Percentiles rank a stretch among this genome's conserved stretches.
Evolutionary conservation across 2,113 vertebrate genomes (phyloP).

Genomic region (Lonchura striata): DNA sequence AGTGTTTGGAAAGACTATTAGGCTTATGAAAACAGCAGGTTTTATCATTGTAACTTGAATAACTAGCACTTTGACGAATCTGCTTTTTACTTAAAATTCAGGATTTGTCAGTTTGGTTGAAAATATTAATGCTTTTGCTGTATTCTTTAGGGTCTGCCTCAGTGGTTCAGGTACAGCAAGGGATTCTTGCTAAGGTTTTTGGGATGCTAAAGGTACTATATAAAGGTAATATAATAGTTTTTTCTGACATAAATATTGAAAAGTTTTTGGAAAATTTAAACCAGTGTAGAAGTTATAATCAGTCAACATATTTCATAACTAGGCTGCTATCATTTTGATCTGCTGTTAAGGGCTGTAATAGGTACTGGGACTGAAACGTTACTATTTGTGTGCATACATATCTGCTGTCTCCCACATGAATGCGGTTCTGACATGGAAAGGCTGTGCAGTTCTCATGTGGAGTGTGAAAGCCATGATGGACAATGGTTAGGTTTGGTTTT

Average conservation of each 20-base stretch:
- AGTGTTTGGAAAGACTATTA: background rate
- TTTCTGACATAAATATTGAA: background rate
- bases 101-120: background rate
- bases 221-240: background rate
- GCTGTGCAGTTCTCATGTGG: background rate
- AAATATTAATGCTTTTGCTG: background rate
- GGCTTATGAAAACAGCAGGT: background rate
- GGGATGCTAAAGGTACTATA: background rate
- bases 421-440: background rate
- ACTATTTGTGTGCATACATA: background rate
- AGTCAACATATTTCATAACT: background rate
- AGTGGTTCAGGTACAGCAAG: background rate
- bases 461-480: background rate
- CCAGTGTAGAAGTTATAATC: background rate
- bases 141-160: background rate
- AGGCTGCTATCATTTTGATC: background rate
- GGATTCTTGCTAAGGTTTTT: background rate
- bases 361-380: background rate
- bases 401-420: background rate
- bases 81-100: background rate
- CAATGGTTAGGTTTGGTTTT: rapidly evolving
- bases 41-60: background rate
- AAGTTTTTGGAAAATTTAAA: background rate
- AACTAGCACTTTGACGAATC: background rate
- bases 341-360: background rate